Evolutionary conservation across 2,888 invertebrate species (phyloP), one percentile per base, ranked within the genome.

Genomic region (Silvanus unidentatus): DNA sequence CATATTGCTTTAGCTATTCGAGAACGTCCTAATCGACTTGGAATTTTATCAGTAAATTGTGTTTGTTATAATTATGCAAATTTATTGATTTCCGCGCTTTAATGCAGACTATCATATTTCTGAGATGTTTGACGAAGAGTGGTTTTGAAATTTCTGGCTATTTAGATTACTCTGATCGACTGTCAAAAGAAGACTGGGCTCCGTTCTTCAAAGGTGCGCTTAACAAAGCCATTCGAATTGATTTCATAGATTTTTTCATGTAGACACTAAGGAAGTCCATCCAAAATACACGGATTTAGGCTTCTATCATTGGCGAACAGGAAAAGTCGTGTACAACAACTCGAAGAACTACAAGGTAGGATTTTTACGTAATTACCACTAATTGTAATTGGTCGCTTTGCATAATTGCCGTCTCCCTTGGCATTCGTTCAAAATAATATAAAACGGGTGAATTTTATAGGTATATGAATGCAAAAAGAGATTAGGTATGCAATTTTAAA

Each of bases 91-190:
- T 22, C 8, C 22, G n/a, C n/a, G n/a, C 8, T 22, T 22, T 22
- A 8, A 22, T 65, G 16, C 74, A 84, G 80, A 83, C 88, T 0
- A 88, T 93, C 39, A 84, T 93, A 47, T 92, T 90, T 63, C 66
- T 92, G 3, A 77, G 87, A 6, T 78, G 80, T 62, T 77, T 76
- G 47, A 84, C 82, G 8, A 79, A 75, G 48, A 76, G 80, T 3
- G 86, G 88, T 1, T 84, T 84, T 53, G 89, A 91, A 65, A 79
- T 91, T 46, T 91, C 91, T 0, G 89, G 86, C 1, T 93, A 90
- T 63, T 83, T 94, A 16, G 93, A 94, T 68, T 91, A 82, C 66
- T 80, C 79, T 0, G 80, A 86, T 48, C 75, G 87, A 39, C 72
- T 90, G 9, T 72, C 77, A 40, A 73, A 75, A 0, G 86, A 89